These are phyloP conservation scores for Myiothlypis chrysogaster DNA, from an alignment of 2,797 vertebrate species.

Conservation along the genomic window DNA sequence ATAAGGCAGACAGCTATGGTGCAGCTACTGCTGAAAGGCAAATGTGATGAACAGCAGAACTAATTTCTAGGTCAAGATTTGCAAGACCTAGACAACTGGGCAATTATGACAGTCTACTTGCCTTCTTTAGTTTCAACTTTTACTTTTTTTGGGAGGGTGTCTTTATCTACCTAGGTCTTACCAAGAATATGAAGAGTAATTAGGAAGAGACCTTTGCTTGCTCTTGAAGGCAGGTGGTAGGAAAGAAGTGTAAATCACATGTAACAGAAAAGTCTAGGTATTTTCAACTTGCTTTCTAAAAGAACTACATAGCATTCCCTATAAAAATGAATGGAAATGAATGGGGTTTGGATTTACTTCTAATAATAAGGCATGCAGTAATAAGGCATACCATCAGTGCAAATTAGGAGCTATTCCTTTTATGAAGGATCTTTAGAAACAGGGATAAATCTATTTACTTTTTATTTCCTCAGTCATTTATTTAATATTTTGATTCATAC, in stretches of 20 bases:
- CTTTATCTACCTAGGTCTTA: background rate
- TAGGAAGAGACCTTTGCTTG: background rate
- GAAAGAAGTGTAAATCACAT: background rate
- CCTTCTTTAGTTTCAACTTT: background rate
- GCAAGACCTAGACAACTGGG: background rate
- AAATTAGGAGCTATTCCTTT: background rate
- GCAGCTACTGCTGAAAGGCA: background rate
- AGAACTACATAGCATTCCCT: background rate
- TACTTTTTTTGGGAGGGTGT: background rate
- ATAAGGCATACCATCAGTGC: background rate
- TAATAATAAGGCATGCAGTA: background rate
- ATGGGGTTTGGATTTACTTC: background rate
- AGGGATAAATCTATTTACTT: background rate
- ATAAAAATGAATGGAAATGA: background rate
- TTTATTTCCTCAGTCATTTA: background rate
- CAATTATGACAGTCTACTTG: background rate
- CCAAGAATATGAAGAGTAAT: background rate
- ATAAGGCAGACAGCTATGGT: background rate
- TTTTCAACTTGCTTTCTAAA: background rate
- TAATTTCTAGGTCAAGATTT: background rate
- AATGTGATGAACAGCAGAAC: background rate
- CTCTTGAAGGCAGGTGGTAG: background rate
- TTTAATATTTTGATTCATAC: background rate
- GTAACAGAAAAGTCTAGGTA: background rate
- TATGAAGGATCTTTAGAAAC: background rate